Conservation (phyloP, 2,113 vertebrate species). For the Mesitornis unicolor region DNA sequence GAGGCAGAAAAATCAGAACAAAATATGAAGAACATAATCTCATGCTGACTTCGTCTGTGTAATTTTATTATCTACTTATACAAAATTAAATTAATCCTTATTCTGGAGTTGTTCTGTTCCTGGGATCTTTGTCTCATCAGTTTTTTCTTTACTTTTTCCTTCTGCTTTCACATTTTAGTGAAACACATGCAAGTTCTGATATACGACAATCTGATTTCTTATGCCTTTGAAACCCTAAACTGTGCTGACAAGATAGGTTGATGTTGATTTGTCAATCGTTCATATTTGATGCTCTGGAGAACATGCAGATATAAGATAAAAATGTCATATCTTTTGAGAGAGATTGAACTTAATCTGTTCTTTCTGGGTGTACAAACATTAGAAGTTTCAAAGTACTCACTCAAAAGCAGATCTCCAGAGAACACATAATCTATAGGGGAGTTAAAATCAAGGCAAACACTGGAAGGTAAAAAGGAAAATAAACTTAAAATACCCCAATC, state of each 20-base stretch:
- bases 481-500: background rate
- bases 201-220: background rate
- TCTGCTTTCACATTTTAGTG: background rate
- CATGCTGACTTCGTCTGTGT: background rate
- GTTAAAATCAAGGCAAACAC: background rate
- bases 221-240: background rate
- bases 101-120: background rate
- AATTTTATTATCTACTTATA: background rate
- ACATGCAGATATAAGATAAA: background rate
- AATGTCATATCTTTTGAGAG: background rate
- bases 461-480: background rate
- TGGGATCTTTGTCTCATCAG: background rate
- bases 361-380: background rate
- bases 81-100: background rate
- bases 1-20: background rate
- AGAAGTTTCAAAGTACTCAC: background rate
- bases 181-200: background rate
- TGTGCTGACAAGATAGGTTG: background rate
- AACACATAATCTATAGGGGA: background rate
- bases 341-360: background rate
- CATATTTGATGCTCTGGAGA: background rate
- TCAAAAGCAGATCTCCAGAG: background rate
- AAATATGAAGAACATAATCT: background rate
- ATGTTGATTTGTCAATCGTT: background rate
- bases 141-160: background rate